phyloP scores from a whole-genome alignment of 2,797 vertebrate genomes.

The Craterocephalus amniculus region DNA sequence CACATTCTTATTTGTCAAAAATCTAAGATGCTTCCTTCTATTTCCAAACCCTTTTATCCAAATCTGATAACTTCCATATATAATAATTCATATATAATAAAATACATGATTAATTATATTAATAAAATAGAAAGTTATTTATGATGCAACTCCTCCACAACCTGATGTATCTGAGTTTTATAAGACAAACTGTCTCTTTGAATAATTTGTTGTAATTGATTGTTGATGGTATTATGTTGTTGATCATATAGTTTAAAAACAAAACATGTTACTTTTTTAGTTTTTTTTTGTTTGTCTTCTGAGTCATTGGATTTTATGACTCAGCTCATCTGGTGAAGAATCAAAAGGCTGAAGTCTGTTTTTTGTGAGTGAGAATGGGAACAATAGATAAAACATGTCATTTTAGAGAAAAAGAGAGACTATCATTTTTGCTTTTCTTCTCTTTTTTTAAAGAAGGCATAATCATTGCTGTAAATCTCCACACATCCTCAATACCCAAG shows the following conservation, averaged over 20 bases:
- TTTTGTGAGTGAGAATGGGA: not conserved
- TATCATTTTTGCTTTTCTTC: not conserved
- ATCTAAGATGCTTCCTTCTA: not conserved
- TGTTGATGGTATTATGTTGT: not conserved
- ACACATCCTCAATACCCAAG: constrained; percentile 34
- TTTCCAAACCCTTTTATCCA: not conserved
- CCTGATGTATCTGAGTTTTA: not conserved
- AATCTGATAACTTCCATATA: not conserved
- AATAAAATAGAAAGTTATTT: no score
- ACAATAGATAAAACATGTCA: not conserved
- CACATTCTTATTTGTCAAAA: not conserved
- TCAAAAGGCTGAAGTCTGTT: not conserved
- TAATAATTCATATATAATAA: no score
- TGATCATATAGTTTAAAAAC: not conserved
- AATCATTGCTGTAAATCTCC: constrained; percentile 34
- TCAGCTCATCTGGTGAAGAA: constrained; percentile 25
- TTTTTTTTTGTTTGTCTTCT: not conserved
- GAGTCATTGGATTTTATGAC: constrained; percentile 2
- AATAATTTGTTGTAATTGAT: not conserved
- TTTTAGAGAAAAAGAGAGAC: not conserved
- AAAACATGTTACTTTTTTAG: not conserved
- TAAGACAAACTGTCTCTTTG: not conserved
- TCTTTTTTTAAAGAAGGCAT: constrained; percentile 18
- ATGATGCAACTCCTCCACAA: not conserved
- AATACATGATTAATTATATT: no score